Base-by-base conservation (phyloP, 2,888 invertebrate genomes). In the Apantesis nais region DNA sequence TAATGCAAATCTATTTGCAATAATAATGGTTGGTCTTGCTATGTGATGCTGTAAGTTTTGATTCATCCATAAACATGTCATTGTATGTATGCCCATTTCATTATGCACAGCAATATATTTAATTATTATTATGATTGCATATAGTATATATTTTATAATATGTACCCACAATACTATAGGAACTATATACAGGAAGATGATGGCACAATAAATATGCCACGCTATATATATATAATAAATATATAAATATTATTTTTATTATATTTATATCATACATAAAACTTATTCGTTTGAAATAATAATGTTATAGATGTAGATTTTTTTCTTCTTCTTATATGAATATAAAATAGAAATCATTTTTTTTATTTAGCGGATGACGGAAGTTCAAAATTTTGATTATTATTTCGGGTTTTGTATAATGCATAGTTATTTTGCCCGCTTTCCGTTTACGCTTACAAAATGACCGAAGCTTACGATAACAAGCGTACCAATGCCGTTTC, bases 401-500 rank as follows among this genome's bases (percentile, higher is more conserved):
- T 14, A 44, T 44, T 63, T 63, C 29, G 14, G 16, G 29, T 58
- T 58, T 58, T 12, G 16, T 29, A 16, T 7, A 29, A 29, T 5
- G 44, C 29, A 44, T 44, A 44, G 31, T 44, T 31, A 63, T 22
- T 31, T 19, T 64, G 34, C 0, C 61, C 68, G 70, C 72, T 72
- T 52, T 55, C 64, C 55, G 71, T 62, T 65, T n/a, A 55, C 74
- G 79, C 79, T 74, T 37, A 22, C 79, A 73, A 61, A 55, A 29
- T 70, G 68, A 77, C 78, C 78, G 63, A 52, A 67, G 61, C 64
- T 60, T 55, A 70, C 71, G 68, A 78, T 78, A 83, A 82, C 80
- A 80, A 79, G 76, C 77, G 48, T 48, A 22, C 22, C 70, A 78
- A 74, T 73, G 71, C 69, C 74, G 78, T 78, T 79, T 80, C 76